phyloP scores from a whole-genome alignment of 2,888 invertebrate species.

The Xylota segnis region DNA sequence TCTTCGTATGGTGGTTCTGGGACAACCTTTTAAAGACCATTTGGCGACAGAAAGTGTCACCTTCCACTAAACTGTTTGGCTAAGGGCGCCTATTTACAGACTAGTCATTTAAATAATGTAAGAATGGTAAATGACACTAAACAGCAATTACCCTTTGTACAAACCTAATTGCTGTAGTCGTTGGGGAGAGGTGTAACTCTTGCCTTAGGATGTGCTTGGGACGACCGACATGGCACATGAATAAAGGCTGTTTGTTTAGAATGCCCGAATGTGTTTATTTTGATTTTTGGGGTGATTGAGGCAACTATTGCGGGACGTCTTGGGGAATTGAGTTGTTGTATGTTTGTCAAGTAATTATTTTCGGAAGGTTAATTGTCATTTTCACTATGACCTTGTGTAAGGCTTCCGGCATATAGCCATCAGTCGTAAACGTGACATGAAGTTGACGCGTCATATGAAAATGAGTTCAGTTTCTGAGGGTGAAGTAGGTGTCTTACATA shows the following conservation, averaged over 20 bases:
- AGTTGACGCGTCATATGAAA: neutral
- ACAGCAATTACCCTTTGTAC: constrained; percentile 31
- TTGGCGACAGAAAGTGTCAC: neutral
- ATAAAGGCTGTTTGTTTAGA: constrained; percentile 8
- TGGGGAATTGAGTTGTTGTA: constrained; percentile 8
- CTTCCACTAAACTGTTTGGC: neutral
- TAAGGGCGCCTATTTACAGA: constrained; percentile 28
- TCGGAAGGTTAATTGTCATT: neutral
- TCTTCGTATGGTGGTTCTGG: no score
- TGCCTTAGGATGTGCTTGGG: neutral
- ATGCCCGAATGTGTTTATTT: constrained; percentile 22
- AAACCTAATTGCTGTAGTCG: constrained; percentile 47
- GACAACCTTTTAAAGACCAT: neutral
- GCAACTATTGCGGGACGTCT: neutral
- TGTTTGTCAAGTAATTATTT: neutral
- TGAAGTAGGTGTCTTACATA: no score
- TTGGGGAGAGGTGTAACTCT: constrained; percentile 21
- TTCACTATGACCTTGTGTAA: neutral
- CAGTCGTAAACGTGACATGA: neutral
- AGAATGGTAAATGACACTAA: constrained; percentile 57
- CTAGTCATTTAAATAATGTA: constrained; percentile 59
- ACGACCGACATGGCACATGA: neutral
- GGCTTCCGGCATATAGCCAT: neutral
- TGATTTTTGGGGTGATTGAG: constrained; percentile 38
- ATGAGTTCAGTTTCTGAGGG: no score